Base-by-base conservation (phyloP, 2,888 invertebrate genomes). In the Coenonympha arcania region DNA sequence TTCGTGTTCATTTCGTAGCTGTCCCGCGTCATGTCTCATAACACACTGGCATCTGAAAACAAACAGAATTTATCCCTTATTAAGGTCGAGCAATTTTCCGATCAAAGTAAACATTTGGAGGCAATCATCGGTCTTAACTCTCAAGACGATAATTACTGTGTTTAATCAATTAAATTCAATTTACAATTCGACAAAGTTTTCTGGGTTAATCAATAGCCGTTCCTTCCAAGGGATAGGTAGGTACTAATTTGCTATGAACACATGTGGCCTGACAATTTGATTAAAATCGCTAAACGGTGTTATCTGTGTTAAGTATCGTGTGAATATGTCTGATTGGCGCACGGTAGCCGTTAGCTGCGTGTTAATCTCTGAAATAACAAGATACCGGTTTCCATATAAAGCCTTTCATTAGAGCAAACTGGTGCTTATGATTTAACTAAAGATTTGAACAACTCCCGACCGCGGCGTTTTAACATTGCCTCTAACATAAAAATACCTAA, bases 1-100 rank as follows among this genome's bases (percentile, higher is more conserved):
- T 77, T 78, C 37, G 71, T 61, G 62, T 78, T 79, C 86, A 87
- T 84, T 71, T 87, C 87, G 77, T 82, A 84, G 63, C 70, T 79
- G 68, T 85, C 81, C 49, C 74, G 74, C 59, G 79, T 73, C 85
- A 85, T 86, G 65, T 61, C 64, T 69, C 63, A 62, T 63, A 52
- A 72, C 70, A 52, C 63, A 90, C 71, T 77, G 73, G 69, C 76
- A 84, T 85, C 86, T 86, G 84, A 45, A 83, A 86, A 61, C 47
- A 66, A 40, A 68, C 62, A 64, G 63, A 53, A n/a, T n/a, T 59
- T 63, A 65, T 63, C 15, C 24, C 11, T 54, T 54, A 57, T 57
- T 56, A 58, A 58, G 28, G 54, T 58, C 52, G 47, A 50, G 56
- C 73, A 71, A 75, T 79, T 76, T 70, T 69, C 65, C 68, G 50